Conservation (phyloP, 2,797 vertebrate genomes). For the Knipowitschia caucasica region DNA sequence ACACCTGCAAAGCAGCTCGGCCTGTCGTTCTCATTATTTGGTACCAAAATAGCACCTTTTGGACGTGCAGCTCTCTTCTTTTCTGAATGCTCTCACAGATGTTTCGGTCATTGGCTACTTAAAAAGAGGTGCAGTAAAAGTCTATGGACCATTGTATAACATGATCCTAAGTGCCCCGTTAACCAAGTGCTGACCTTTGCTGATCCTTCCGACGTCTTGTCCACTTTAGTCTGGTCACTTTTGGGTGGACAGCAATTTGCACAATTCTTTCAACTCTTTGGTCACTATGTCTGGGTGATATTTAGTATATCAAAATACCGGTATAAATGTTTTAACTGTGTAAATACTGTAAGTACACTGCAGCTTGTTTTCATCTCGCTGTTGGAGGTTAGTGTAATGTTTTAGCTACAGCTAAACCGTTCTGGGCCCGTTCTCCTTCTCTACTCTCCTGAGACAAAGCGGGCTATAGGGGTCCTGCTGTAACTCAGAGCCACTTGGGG, state of each 20-base stretch:
- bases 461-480: too few species aligned
- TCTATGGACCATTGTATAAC: slow-evolving; percentile 47
- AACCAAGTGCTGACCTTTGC: slow-evolving; percentile 45
- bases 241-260: not conserved
- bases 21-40: slow-evolving; percentile 34
- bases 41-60: slow-evolving; percentile 1
- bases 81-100: slow-evolving; percentile 40
- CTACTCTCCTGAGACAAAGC: too few species aligned
- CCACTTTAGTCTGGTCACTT: slow-evolving; percentile 12
- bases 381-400: too few species aligned
- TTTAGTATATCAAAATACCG: too few species aligned
- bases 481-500: too few species aligned
- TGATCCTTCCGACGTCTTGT: slow-evolving; percentile 28
- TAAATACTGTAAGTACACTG: too few species aligned
- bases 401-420: too few species aligned
- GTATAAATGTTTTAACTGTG: too few species aligned
- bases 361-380: too few species aligned
- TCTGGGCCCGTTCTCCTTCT: too few species aligned
- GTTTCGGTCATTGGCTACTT: slow-evolving; percentile 37
- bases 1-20: slow-evolving; percentile 38
- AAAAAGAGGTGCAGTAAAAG: slow-evolving; percentile 42
- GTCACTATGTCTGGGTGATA: slow-evolving; percentile 3
- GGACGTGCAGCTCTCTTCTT: slow-evolving; percentile 7
- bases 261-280: not conserved
- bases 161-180: slow-evolving; percentile 44